A percentile compares a stretch with the other conserved stretches of the same genome.
phyloP scores from a whole-genome alignment of 2,888 invertebrate genomes.

The Heterodera filipjevi region DNA sequence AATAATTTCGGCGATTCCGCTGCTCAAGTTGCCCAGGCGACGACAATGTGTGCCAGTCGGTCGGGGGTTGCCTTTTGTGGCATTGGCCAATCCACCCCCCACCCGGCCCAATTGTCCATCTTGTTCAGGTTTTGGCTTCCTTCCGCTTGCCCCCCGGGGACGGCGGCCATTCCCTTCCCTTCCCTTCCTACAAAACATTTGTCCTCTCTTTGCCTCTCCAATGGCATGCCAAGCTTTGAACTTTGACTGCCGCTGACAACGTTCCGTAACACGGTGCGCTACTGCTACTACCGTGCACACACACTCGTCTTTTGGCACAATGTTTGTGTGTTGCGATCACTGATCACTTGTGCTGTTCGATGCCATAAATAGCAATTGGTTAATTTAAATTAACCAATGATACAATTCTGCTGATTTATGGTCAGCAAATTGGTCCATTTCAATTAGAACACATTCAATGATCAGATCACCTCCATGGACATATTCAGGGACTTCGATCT shows the following conservation, averaged over 20 bases:
- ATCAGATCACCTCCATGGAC: too few relatives aligned
- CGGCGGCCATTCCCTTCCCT: neutral
- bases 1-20: neutral
- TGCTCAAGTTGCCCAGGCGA: slow-evolving; percentile 1
- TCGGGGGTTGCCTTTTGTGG: slow-evolving; percentile 10
- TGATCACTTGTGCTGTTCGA: too few relatives aligned
- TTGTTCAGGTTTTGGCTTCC: slow-evolving; percentile 3
- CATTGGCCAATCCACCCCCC: neutral
- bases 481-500: too few relatives aligned
- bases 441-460: too few relatives aligned
- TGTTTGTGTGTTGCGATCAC: too few relatives aligned
- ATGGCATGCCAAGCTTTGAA: neutral
- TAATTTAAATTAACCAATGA: too few relatives aligned
- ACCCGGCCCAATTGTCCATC: slow-evolving; percentile 5
- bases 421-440: too few relatives aligned
- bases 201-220: neutral
- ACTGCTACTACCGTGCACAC: too few relatives aligned
- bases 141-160: neutral
- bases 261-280: too few relatives aligned
- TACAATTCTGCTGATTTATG: too few relatives aligned
- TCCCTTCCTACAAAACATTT: neutral
- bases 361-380: too few relatives aligned
- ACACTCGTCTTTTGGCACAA: too few relatives aligned
- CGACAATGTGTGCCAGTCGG: neutral
- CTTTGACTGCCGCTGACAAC: neutral